These are phyloP conservation scores for Phaetusa simplex DNA, from an alignment of 2,113 vertebrate species.

Conservation along the genomic window DNA sequence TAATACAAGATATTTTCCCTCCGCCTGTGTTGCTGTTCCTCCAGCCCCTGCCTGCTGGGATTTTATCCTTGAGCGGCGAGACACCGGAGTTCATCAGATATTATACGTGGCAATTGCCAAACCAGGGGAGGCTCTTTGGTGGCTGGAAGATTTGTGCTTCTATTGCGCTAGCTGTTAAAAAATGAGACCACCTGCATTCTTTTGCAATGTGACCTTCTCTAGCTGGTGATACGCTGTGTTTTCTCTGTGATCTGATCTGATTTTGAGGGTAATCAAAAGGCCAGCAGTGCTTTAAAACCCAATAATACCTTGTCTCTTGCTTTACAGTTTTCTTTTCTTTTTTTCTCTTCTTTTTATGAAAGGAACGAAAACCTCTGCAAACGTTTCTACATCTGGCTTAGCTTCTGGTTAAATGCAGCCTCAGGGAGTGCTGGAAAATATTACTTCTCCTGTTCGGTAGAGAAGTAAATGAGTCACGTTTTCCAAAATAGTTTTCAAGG, in stretches of 20 bases:
- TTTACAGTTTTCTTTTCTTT: neutral
- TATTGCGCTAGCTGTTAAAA: constrained; percentile 17
- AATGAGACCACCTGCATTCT: constrained; percentile 55
- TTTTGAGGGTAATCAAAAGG: constrained; percentile 46
- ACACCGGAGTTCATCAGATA: constrained; percentile 46
- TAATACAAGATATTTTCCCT: neutral
- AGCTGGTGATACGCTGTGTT: neutral
- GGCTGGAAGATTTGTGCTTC: constrained; percentile 53
- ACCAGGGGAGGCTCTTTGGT: constrained; percentile 35
- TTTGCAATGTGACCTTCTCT: constrained; percentile 60
- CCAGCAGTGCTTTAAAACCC: constrained; percentile 39
- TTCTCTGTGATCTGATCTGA: constrained; percentile 39
- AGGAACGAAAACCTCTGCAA: neutral
- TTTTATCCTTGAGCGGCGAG: constrained; percentile 16
- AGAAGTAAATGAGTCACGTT: constrained; percentile 24
- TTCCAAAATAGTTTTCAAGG: constrained; percentile 6
- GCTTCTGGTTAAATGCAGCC: neutral
- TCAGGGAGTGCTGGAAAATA: constrained; percentile 51
- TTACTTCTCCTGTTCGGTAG: constrained; percentile 41
- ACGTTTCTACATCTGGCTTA: constrained; percentile 6
- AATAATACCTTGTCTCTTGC: neutral
- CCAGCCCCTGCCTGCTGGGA: constrained; percentile 17
- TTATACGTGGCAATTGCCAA: constrained; percentile 16
- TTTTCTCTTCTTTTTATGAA: neutral
- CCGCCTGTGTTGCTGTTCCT: constrained; percentile 25